A percentile compares a stretch with the other conserved stretches of the same genome.
Evolutionary conservation across 2,797 vertebrate species (phyloP).

Genomic region (Acanthornis magna): DNA sequence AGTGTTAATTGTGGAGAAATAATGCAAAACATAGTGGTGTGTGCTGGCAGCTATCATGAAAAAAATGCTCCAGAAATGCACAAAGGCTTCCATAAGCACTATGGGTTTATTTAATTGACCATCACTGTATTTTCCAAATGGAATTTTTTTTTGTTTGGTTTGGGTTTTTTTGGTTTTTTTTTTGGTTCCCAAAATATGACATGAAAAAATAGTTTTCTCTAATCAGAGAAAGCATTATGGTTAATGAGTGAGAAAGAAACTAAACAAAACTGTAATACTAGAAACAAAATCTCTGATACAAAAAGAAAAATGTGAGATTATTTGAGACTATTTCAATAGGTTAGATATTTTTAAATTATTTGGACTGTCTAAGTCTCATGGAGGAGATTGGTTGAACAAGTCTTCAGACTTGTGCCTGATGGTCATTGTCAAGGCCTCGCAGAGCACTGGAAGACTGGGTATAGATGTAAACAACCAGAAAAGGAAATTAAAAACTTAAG

Average conservation of each 20-base stretch:
- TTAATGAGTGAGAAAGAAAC: background rate
- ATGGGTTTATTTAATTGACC: background rate
- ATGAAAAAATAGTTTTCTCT: background rate
- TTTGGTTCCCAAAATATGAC: fast-evolving
- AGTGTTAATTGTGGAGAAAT: background rate
- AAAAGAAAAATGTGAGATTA: background rate
- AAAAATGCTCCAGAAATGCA: background rate
- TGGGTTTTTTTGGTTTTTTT: no score
- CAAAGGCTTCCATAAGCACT: background rate
- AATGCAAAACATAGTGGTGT: background rate
- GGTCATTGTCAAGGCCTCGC: background rate
- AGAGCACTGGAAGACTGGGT: background rate
- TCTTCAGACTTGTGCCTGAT: background rate
- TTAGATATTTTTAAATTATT: background rate
- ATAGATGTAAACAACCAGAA: background rate
- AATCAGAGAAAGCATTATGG: background rate
- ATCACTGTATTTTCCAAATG: background rate
- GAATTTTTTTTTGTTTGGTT: background rate
- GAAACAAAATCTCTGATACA: background rate
- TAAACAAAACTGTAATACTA: background rate
- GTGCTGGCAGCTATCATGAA: background rate
- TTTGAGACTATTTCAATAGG: background rate
- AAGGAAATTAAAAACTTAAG: background rate
- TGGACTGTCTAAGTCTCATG: background rate
- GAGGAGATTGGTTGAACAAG: background rate